phyloP scores from a whole-genome alignment of 2,888 invertebrate genomes.

The Pharmacophagus antenor region DNA sequence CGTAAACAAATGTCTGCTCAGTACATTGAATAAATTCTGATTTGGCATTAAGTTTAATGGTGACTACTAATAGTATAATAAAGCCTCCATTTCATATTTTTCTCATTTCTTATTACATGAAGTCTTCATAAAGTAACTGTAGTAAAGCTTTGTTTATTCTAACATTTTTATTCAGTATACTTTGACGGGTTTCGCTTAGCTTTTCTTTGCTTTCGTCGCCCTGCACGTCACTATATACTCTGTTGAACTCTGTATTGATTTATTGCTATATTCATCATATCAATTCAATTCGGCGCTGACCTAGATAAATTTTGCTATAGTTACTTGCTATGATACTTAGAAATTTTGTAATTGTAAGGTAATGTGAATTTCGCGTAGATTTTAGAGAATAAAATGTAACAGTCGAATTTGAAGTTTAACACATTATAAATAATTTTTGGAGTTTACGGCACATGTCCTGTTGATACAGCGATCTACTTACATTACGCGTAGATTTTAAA shows the following conservation, averaged over 20 bases:
- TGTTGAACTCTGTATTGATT: slow-evolving; percentile 22
- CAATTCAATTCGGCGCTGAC: slow-evolving; percentile 1
- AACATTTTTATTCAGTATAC: slow-evolving; percentile 14
- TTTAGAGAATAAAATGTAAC: too few species aligned
- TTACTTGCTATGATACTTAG: not conserved
- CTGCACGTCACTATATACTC: slow-evolving; percentile 11
- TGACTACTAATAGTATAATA: too few species aligned
- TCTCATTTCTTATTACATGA: too few species aligned
- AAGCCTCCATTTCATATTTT: too few species aligned
- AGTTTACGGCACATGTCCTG: too few species aligned
- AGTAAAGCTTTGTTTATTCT: slow-evolving; percentile 12
- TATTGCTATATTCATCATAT: slow-evolving; percentile 10
- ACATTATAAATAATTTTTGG: too few species aligned
- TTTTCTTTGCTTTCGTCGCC: slow-evolving; percentile 8
- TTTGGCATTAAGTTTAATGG: too few species aligned
- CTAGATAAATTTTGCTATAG: slow-evolving; percentile 7
- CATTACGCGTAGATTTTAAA: too few species aligned
- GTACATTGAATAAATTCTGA: too few species aligned
- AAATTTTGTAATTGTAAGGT: not conserved
- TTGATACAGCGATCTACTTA: too few species aligned
- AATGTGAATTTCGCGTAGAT: not conserved
- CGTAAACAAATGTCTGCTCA: too few species aligned
- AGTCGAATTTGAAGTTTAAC: too few species aligned
- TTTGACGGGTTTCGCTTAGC: slow-evolving; percentile 1
- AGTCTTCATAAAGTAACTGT: slow-evolving; percentile 15